These are phyloP conservation scores for Zaprionus capensis DNA, from an alignment of 1,140 invertebrate species.

Conservation along the genomic window DNA sequence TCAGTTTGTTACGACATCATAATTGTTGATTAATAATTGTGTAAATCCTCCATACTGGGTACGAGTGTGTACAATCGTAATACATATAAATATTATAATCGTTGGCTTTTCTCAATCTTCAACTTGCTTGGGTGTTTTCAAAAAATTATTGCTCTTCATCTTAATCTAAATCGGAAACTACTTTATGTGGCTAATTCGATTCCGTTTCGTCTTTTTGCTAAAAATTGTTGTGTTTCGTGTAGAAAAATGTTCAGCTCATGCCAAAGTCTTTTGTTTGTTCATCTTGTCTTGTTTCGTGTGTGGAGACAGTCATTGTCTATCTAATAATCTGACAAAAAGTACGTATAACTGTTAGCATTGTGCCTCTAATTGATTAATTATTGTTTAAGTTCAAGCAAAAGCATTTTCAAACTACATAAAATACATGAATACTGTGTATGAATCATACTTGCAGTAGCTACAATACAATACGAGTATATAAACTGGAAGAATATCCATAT, in stretches of 20 bases:
- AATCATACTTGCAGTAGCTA: constrained; percentile 6
- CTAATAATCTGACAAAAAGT: constrained; percentile 29
- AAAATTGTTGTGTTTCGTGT: constrained; percentile 48
- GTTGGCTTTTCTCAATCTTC: neutral
- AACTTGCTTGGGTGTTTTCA: constrained; percentile 36
- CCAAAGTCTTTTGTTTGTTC: constrained; percentile 74
- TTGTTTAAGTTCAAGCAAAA: constrained; percentile 10
- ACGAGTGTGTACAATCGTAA: constrained; percentile 11
- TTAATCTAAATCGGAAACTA: constrained; percentile 7
- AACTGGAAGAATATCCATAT: neutral
- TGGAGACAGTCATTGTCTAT: constrained; percentile 9
- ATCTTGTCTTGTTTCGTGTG: constrained; percentile 38
- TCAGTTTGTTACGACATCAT: constrained; percentile 29
- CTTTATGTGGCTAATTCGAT: neutral
- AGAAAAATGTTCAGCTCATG: constrained; percentile 42
- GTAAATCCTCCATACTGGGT: constrained; percentile 2
- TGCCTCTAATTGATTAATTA: constrained; percentile 12
- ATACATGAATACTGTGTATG: neutral
- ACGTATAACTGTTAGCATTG: constrained; percentile 42
- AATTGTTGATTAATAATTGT: constrained; percentile 6
- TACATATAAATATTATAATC: neutral
- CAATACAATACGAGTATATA: neutral
- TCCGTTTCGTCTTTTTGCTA: neutral
- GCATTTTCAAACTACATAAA: constrained; percentile 6
- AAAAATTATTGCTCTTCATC: constrained; percentile 2